These are phyloP conservation scores for Drosophila colorata DNA, from an alignment of 2,888 invertebrate genomes.

Conservation along the genomic window DNA sequence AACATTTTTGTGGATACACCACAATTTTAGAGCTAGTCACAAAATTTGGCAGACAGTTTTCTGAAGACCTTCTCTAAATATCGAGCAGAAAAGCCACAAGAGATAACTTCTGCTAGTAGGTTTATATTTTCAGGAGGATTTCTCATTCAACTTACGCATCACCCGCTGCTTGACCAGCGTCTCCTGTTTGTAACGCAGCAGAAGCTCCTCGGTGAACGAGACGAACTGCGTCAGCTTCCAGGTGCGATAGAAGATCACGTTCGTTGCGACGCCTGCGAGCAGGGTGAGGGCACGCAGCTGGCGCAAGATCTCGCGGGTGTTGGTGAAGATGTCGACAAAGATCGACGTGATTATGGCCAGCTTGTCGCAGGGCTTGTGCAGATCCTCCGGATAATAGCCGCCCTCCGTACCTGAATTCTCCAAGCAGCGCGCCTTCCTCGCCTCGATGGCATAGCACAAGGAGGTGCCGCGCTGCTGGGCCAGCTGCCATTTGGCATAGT, in stretches of 20 bases:
- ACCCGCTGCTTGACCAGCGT: constrained; percentile 75
- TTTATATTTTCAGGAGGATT: background rate
- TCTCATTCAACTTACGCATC: constrained; percentile 64
- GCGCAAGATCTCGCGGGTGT: constrained; percentile 64
- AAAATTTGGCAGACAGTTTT: no score
- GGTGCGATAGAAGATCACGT: constrained; percentile 76
- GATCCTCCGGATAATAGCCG: constrained; percentile 69
- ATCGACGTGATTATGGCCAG: constrained; percentile 77
- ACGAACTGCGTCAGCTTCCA: constrained; percentile 81
- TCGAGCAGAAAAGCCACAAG: no score
- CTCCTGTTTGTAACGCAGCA: constrained; percentile 74
- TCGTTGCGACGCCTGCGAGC: constrained; percentile 58
- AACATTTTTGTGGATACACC: no score
- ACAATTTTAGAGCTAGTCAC: no score
- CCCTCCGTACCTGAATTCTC: constrained; percentile 43
- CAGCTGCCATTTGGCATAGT: constrained; percentile 82
- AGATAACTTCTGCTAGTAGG: no score
- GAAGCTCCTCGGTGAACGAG: constrained; percentile 66
- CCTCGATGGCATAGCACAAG: constrained; percentile 81
- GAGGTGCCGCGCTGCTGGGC: constrained; percentile 82
- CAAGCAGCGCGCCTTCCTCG: constrained; percentile 77
- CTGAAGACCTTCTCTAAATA: no score
- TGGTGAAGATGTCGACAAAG: constrained; percentile 77
- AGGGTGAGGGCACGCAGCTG: constrained; percentile 76
- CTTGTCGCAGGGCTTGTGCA: constrained; percentile 77